These are phyloP conservation scores for Mastacembelus armatus DNA, from an alignment of 2,797 vertebrate genomes.

Conservation along the genomic window DNA sequence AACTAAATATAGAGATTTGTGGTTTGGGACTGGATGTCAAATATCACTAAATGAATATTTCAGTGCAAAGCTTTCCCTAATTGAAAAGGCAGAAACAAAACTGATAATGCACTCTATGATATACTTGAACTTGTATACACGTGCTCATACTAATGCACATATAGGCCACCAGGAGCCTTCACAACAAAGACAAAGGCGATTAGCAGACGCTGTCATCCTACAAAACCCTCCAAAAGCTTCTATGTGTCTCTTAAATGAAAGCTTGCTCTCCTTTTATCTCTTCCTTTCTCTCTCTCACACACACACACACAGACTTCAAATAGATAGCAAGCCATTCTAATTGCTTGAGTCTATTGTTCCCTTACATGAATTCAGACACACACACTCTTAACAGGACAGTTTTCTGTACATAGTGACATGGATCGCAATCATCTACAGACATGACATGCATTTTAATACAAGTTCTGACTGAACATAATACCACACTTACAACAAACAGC, in stretches of 20 bases:
- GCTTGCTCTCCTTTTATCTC: background rate
- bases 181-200: constrained; percentile 3
- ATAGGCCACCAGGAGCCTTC: background rate
- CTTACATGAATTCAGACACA: constrained; percentile 14
- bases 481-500: constrained; percentile 22
- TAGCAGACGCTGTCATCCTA: background rate
- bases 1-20: too few species aligned
- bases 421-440: constrained; percentile 43
- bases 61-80: background rate
- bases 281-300: background rate
- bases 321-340: constrained; percentile 16
- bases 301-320: background rate
- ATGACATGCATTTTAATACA: constrained; percentile 48
- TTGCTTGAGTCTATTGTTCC: constrained; percentile 7
- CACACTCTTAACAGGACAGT: constrained; percentile 23
- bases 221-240: background rate
- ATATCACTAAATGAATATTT: too few species aligned
- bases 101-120: background rate
- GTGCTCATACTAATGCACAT: background rate
- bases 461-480: constrained; percentile 22
- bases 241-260: background rate
- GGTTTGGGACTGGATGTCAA: too few species aligned
- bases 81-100: constrained; percentile 5
- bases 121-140: too few species aligned
- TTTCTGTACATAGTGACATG: constrained; percentile 25